Percentiles rank a stretch among this genome's conserved stretches.
These are phyloP conservation scores for Meriones unguiculatus DNA, from an alignment of 2,113 vertebrate genomes.

Conservation along the genomic window DNA sequence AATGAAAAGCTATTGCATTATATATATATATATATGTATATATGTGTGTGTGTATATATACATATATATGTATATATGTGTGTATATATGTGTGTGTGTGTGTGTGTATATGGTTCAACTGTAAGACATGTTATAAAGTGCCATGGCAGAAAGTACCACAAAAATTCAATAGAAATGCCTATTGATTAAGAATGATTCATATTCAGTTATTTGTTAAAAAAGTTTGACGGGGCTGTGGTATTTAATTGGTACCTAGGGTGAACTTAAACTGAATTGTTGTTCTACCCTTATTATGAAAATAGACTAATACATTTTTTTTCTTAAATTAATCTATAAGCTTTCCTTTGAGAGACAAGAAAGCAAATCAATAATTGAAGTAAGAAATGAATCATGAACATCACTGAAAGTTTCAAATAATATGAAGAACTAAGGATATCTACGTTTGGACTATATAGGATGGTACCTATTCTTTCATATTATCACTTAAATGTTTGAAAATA, in stretches of 20 bases:
- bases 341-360: neutral
- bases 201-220: neutral
- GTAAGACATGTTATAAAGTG: neutral
- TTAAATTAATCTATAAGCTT: neutral
- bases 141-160: neutral
- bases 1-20: neutral
- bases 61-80: no score
- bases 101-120: no score
- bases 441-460: constrained; percentile 62
- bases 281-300: neutral
- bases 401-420: constrained; percentile 61
- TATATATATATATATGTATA: no score
- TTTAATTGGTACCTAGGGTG: neutral
- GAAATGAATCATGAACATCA: neutral
- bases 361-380: neutral
- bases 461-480: constrained; percentile 62
- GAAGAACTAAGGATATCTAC: constrained; percentile 57
- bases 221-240: neutral
- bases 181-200: neutral
- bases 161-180: neutral
- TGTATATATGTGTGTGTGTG: no score
- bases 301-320: neutral
- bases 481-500: constrained; percentile 68
- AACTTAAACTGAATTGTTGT: constrained; percentile 27
- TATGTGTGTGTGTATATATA: no score